Evolutionary conservation across 2,888 invertebrate genomes (phyloP).

Genomic region (Parochlus steinenii): DNA sequence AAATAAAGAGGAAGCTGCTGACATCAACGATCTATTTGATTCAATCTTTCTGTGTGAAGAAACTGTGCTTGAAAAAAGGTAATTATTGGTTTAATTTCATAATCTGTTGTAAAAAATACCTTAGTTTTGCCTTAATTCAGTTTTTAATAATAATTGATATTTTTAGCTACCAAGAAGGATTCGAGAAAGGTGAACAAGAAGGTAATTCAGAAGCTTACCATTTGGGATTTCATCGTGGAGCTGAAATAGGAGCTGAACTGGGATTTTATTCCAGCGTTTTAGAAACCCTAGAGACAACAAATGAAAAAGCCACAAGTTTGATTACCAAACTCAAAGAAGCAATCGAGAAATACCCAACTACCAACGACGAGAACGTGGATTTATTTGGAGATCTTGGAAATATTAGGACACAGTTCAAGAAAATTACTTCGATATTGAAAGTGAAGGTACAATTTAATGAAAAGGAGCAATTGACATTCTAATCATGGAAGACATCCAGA

Average conservation of each 20-base stretch:
- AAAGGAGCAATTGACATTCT: constrained; percentile 41
- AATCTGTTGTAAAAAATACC: no score
- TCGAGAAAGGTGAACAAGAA: constrained; percentile 38
- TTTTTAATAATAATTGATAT: neutral
- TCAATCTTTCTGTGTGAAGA: constrained; percentile 56
- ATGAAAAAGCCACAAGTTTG: constrained; percentile 36
- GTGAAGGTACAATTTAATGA: constrained; percentile 39
- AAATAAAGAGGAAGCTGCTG: no score
- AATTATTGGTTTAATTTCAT: no score
- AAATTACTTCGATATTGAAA: constrained; percentile 48
- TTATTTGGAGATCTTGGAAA: constrained; percentile 41
- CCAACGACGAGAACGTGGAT: constrained; percentile 47
- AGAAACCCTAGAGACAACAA: constrained; percentile 26
- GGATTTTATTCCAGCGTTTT: constrained; percentile 53
- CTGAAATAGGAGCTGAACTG: constrained; percentile 57
- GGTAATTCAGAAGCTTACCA: constrained; percentile 47
- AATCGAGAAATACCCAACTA: constrained; percentile 45
- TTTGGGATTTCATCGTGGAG: constrained; percentile 60
- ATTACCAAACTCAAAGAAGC: constrained; percentile 38
- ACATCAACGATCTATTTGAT: constrained; percentile 59
- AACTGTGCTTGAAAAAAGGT: constrained; percentile 38
- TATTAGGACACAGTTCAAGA: constrained; percentile 51
- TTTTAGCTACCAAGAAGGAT: constrained; percentile 58
- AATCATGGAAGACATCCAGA: constrained; percentile 18
- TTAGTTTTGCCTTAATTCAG: neutral